Base-by-base conservation (phyloP, 2,113 vertebrate species). In the Anhinga anhinga region DNA sequence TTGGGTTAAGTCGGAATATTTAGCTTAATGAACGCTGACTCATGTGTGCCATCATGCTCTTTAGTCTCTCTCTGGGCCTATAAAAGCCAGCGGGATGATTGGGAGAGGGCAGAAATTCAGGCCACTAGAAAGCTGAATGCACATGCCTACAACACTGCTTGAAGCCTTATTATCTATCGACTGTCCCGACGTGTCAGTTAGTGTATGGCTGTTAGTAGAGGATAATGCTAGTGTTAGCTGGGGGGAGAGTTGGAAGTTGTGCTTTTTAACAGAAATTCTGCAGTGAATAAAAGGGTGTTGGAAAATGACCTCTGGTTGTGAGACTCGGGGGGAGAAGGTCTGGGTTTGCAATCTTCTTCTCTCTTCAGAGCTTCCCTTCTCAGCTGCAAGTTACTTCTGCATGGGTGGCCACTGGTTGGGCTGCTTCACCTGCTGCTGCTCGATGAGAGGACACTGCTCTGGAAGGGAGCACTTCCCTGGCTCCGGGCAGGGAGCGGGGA, bases 401-500 rank as follows among this genome's bases (percentile, higher is more conserved):
- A 3, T 7, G 7, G 73, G 86, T 2, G 94, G 95, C 95, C 94
- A 96, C 34, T 61, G 93, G 91, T 14, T 55, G 27, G 80, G 71
- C 88, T 96, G 93, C 21, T 96, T 86, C 67, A 93, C 69, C 80
- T 86, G 95, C 50, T 95, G 95, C 86, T 96, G 96, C 90, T 96
- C 88, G 2, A 93, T 9, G 47, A 91, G 59, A n/a, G 93, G 89
- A 66, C 47, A 30, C n/a, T 95, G 69, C 34, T 83, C 77, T 1
- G 86, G 80, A 42, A 78, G 85, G 44, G 45, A 89, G 77, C n/a
- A 36, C 62, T 95, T 47, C 76, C 18, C 66, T 1, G 58, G 88
- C 20, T 90, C 88, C 3, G 73, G 77, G 32, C 22, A 47, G 12
- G 86, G 77, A 15, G 6, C 34, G 7, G 92, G 86, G 34, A 5